These are phyloP conservation scores for Protonibea diacanthus DNA, from an alignment of 2,797 vertebrate genomes.

Conservation along the genomic window DNA sequence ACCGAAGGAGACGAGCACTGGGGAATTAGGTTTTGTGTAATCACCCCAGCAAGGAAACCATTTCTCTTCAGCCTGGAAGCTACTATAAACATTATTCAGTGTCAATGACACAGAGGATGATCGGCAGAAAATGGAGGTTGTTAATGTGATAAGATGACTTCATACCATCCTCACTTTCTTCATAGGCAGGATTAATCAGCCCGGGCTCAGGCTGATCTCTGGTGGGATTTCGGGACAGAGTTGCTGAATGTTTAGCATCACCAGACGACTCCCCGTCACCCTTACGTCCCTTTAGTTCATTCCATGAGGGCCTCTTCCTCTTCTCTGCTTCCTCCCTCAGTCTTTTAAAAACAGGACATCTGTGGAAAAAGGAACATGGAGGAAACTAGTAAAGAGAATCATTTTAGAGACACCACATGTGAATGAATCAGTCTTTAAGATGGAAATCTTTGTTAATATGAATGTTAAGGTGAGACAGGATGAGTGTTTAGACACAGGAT, in stretches of 20 bases:
- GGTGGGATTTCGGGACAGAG: conserved; percentile 79
- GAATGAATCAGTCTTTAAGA: background rate
- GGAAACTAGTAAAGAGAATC: conserved; percentile 17
- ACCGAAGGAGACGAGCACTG: conserved; percentile 7
- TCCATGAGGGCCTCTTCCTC: conserved; percentile 87
- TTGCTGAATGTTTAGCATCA: conserved; percentile 78
- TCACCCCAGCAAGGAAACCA: conserved; percentile 47
- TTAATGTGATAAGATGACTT: conserved; percentile 18
- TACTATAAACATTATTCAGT: conserved; percentile 44
- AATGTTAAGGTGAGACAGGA: too few relatives aligned
- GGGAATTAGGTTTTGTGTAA: conserved; percentile 49
- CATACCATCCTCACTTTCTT: conserved; percentile 93
- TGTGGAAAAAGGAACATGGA: conserved; percentile 63
- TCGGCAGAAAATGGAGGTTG: background rate
- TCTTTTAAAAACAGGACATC: conserved; percentile 91
- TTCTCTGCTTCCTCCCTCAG: conserved; percentile 88
- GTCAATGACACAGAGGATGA: background rate
- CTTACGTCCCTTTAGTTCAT: conserved; percentile 85
- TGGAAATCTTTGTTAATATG: background rate
- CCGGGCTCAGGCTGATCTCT: conserved; percentile 89
- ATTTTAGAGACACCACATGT: conserved; percentile 16
- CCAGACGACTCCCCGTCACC: conserved; percentile 79
- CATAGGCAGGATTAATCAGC: conserved; percentile 92
- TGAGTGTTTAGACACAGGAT: background rate
- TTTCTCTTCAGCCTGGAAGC: conserved; percentile 44